A percentile compares a stretch with the other conserved stretches of the same genome.
Conservation (phyloP, 2,888 invertebrate genomes). For the Ypsolopha sequella region DNA sequence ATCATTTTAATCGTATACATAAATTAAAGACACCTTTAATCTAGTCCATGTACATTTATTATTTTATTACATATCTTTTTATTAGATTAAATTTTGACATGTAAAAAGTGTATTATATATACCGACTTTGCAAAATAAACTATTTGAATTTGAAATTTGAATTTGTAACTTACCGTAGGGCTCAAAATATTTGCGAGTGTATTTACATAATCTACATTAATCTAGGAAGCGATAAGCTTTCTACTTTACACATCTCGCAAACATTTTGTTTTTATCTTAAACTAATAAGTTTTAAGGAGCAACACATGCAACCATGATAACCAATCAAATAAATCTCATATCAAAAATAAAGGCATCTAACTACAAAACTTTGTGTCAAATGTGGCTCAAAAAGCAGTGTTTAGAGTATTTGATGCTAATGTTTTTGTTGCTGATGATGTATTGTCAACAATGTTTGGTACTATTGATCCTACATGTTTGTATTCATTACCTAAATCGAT, state of each 20-base stretch:
- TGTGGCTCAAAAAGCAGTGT: slow-evolving; percentile 17
- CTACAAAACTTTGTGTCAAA: slow-evolving; percentile 9
- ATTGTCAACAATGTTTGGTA: slow-evolving; percentile 15
- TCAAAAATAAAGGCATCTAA: neutral
- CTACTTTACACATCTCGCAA: neutral
- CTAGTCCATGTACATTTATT: no score
- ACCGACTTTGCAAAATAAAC: no score
- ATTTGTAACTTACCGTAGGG: neutral
- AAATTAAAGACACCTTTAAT: no score
- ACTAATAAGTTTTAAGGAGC: neutral
- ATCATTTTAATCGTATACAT: no score
- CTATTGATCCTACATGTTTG: neutral
- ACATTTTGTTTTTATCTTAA: neutral
- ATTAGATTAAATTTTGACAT: no score
- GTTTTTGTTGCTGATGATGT: slow-evolving; percentile 19
- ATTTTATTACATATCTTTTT: no score
- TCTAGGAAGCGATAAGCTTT: neutral
- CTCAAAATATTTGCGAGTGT: slow-evolving; percentile 1
- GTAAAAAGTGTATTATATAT: no score
- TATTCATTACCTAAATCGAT: neutral
- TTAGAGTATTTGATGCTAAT: slow-evolving; percentile 19
- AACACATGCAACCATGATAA: neutral
- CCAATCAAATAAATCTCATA: neutral
- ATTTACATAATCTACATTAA: neutral
- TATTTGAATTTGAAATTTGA: no score